Evolutionary conservation across 92 coral and sea anemone species (phyloP).

Genomic region (Actinernus sp.): DNA sequence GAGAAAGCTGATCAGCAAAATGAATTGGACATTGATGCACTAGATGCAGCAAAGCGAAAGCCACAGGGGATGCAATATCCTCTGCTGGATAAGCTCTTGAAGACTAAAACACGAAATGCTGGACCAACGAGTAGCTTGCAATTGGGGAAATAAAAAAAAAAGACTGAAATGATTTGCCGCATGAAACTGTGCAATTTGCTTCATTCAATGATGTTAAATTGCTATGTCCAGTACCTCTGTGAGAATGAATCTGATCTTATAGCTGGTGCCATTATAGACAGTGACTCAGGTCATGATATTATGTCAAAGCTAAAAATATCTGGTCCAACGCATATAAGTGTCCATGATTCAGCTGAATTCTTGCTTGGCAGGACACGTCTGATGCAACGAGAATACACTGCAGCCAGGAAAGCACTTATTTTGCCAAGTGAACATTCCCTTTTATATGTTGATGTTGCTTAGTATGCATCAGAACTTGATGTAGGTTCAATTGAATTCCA

Average conservation of each 20-base stretch:
- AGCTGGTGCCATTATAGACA: constrained; percentile 24
- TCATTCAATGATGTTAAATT: constrained; percentile 37
- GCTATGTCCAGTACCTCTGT: constrained; percentile 32
- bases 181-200: constrained; percentile 29
- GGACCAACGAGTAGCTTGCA: constrained; percentile 25
- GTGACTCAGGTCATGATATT: constrained; percentile 15
- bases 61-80: constrained; percentile 18
- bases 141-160: background rate
- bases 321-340: constrained; percentile 14
- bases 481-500: constrained; percentile 30
- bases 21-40: constrained; percentile 2
- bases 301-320: constrained; percentile 8
- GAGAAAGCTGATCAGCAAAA: background rate
- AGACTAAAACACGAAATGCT: constrained; percentile 33
- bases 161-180: constrained; percentile 12
- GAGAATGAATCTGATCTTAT: constrained; percentile 30
- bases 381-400: constrained; percentile 33
- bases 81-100: constrained; percentile 18
- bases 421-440: constrained; percentile 17
- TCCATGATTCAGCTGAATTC: constrained; percentile 41
- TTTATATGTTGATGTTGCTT: constrained; percentile 21
- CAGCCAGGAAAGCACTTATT: constrained; percentile 21
- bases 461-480: constrained; percentile 38
- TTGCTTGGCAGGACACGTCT: constrained; percentile 37
- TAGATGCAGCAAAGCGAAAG: constrained; percentile 5